A percentile compares a stretch with the other conserved stretches of the same genome.
phyloP scores from a whole-genome alignment of 2,888 invertebrate species.

The Blastobasis lacticolella region DNA sequence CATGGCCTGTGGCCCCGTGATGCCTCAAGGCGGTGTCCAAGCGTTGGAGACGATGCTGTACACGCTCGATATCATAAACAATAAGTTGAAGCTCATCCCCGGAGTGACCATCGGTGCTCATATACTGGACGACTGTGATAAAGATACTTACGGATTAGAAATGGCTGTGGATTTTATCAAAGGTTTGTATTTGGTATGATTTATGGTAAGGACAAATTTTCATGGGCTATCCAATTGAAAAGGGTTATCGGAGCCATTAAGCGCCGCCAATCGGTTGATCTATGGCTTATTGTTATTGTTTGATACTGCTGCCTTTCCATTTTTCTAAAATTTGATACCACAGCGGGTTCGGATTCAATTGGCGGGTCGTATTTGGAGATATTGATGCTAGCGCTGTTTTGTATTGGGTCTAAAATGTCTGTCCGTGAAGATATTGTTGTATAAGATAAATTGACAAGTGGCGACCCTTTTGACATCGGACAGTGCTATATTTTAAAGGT shows the following conservation, averaged over 20 bases:
- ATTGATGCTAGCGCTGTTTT: no score
- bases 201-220: background rate
- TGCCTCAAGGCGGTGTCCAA: conserved; percentile 94
- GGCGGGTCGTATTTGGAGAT: no score
- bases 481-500: no score
- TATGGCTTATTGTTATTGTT: background rate
- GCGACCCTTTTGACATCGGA: no score
- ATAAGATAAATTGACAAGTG: no score
- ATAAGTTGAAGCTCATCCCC: conserved; percentile 77
- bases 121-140: conserved; percentile 95
- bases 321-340: no score
- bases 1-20: conserved; percentile 92
- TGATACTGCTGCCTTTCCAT: background rate
- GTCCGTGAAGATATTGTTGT: no score
- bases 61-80: conserved; percentile 87
- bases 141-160: conserved; percentile 95
- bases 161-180: conserved; percentile 98
- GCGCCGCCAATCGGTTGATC: background rate
- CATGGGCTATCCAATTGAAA: background rate
- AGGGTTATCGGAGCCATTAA: background rate
- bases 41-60: conserved; percentile 95
- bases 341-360: no score
- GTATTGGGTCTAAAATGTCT: no score
- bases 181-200: conserved; percentile 76
- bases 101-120: conserved; percentile 89